These are phyloP conservation scores for Balaenoptera acutorostrata DNA, from an alignment of 2,113 vertebrate genomes.

Conservation along the genomic window DNA sequence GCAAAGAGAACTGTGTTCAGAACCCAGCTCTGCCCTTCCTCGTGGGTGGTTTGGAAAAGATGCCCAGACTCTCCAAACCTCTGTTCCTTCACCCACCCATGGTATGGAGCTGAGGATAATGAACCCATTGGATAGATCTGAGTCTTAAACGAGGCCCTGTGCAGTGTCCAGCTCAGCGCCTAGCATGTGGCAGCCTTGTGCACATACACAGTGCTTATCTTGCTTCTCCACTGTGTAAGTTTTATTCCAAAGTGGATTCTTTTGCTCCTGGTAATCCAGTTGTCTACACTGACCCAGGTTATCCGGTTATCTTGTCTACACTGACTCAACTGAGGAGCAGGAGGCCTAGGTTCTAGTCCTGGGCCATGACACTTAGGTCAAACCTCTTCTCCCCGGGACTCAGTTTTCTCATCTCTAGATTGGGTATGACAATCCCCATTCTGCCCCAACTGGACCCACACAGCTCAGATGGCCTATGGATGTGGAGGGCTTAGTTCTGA, in stretches of 20 bases:
- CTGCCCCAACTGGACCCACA: too few relatives aligned
- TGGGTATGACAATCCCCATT: background rate
- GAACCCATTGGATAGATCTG: background rate
- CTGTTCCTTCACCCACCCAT: background rate
- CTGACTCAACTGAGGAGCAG: background rate
- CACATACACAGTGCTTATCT: fast-evolving
- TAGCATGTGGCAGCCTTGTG: fast-evolving
- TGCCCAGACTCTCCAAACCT: background rate
- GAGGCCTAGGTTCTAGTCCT: background rate
- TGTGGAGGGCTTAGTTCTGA: background rate
- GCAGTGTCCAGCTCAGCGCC: background rate
- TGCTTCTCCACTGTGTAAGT: fast-evolving
- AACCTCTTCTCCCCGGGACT: background rate
- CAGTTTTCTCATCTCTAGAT: background rate
- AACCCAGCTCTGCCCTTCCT: background rate
- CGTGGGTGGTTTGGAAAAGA: background rate
- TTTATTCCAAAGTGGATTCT: background rate
- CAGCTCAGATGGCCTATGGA: background rate
- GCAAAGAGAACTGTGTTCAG: background rate
- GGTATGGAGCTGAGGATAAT: background rate
- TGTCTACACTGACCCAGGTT: background rate
- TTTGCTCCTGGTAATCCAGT: background rate
- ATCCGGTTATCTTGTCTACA: background rate
- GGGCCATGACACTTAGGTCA: background rate
- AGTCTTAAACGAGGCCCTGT: background rate